These are phyloP conservation scores for Philopotamus ludificatus DNA, from an alignment of 1,140 invertebrate genomes.

Conservation along the genomic window DNA sequence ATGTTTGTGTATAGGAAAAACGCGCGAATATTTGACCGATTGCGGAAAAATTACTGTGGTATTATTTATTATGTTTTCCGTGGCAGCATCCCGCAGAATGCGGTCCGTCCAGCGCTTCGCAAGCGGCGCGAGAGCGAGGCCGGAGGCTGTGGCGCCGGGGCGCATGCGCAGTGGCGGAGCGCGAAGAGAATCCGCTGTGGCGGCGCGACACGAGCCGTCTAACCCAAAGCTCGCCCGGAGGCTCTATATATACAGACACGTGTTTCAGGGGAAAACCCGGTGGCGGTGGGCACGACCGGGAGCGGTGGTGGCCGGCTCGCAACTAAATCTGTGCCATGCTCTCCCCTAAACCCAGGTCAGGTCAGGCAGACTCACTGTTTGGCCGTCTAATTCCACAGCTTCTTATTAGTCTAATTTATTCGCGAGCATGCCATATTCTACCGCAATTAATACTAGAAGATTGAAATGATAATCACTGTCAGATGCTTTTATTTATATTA, in stretches of 20 bases:
- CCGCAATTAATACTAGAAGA: background rate
- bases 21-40: too few relatives aligned
- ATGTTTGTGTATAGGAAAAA: too few relatives aligned
- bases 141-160: too few relatives aligned
- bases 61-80: background rate
- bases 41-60: background rate
- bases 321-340: slow-evolving; percentile 40
- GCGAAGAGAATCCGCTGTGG: background rate
- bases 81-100: background rate
- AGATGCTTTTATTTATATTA: too few relatives aligned
- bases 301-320: slow-evolving; percentile 34
- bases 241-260: too few relatives aligned
- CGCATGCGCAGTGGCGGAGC: background rate
- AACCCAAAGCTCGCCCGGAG: background rate
- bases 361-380: slow-evolving; percentile 36
- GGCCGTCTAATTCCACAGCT: slow-evolving; percentile 33
- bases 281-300: slow-evolving; percentile 26
- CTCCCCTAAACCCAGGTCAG: slow-evolving; percentile 40
- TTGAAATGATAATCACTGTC: too few relatives aligned
- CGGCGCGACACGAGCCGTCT: background rate
- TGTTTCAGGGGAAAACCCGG: background rate
- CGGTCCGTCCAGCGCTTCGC: background rate
- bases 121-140: background rate
- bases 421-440: slow-evolving; percentile 28
- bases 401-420: slow-evolving; percentile 42